Evolutionary conservation across 2,113 vertebrate genomes (phyloP).

Genomic region (Hucho hucho): DNA sequence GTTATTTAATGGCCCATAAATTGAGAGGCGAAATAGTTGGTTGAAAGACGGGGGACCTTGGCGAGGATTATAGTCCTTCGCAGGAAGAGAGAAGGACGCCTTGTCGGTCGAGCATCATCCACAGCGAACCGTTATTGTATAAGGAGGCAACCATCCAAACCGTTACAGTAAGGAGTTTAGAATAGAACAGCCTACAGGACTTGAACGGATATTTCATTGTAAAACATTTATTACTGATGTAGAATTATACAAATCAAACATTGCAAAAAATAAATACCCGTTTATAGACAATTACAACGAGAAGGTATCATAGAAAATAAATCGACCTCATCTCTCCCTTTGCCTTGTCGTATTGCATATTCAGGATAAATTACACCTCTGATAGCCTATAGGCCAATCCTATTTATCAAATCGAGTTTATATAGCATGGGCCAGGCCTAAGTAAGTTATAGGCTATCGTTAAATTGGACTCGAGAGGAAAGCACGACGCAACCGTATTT

Average conservation of each 20-base stretch:
- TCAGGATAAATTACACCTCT: conserved; percentile 3
- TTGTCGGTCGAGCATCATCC: conserved; percentile 52
- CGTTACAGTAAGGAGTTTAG: conserved; percentile 1
- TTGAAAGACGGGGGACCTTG: conserved; percentile 46
- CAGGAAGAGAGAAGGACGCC: conserved; percentile 50
- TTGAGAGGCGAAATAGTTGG: conserved; percentile 33
- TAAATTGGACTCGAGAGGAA: neutral
- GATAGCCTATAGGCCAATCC: too few relatives aligned
- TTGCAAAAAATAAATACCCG: neutral
- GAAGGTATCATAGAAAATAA: neutral
- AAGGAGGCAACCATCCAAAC: neutral
- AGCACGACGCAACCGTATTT: neutral
- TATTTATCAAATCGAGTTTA: too few relatives aligned
- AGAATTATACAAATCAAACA: neutral
- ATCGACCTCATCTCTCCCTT: neutral
- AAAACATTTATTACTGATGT: neutral
- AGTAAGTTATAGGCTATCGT: neutral
- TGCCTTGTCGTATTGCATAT: neutral
- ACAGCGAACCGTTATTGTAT: conserved; percentile 23
- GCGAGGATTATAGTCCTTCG: conserved; percentile 32
- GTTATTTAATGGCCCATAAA: conserved; percentile 21
- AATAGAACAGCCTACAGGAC: neutral
- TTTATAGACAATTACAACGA: neutral
- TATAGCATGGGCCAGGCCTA: neutral
- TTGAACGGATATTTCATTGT: too few relatives aligned